Base-by-base conservation (phyloP, 2,888 invertebrate species). In the Ophioninae sp. region DNA sequence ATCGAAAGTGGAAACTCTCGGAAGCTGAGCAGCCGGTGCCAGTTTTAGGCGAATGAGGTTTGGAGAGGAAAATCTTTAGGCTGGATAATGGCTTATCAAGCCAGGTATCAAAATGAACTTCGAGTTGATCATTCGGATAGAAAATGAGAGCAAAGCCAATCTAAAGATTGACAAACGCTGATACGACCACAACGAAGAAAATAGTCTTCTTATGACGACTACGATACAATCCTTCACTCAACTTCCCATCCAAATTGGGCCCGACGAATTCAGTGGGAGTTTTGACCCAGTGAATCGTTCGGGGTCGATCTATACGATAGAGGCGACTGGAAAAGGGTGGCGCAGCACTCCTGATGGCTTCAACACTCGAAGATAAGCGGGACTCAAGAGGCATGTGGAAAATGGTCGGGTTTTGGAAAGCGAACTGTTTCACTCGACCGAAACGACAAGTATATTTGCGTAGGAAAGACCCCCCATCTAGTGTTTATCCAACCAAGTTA, bases 371-470 rank as follows among this genome's bases (percentile, higher is more conserved):
- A 70, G 57, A 23, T 21, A 50, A 50, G 17, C 23, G 44, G 68
- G 17, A 3, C 44, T 7, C 44, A 68, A 50, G 20, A 68, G 50
- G 50, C 50, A 23, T 21, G 10, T 20, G 39, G 62, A 8, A 41
- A n/a, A 68, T 41, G 21, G 77, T 56, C 41, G 67, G 57, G 64
- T 30, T 30, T 30, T 30, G 1, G 62, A n/a, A n/a, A n/a, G n/a
- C n/a, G 17, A 17, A 50, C 50, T 50, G 50, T 17, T 50, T 21
- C 21, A 76, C 67, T 41, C 57, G 79, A 65, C 20, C 70, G 76
- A 72, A 81, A 76, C 61, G 82, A 83, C 83, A 83, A 83, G 83
- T 83, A 77, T 77, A 80, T 83, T 83, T 83, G 83, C 77, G 56
- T 80, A 74, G 73, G 59, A 77, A 74, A 79, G 74, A 79, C 59